Percentiles rank a stretch among this genome's conserved stretches.
Evolutionary conservation across 1,140 invertebrate genomes (phyloP).

Genomic region (Anagrus nilaparvatae): DNA sequence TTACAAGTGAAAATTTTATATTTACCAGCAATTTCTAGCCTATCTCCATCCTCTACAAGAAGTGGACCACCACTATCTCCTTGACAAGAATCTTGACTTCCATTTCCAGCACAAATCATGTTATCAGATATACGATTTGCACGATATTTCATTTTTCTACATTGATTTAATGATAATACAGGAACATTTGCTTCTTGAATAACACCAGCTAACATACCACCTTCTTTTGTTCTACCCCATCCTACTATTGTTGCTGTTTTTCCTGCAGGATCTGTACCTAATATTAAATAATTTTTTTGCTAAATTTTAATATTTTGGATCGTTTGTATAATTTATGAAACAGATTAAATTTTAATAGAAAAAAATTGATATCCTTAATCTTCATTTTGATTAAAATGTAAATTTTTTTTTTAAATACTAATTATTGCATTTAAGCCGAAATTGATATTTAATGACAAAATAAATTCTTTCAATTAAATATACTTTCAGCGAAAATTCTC

Average conservation of each 20-base stretch:
- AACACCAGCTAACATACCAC: slow-evolving; percentile 64
- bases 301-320: not conserved
- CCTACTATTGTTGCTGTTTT: slow-evolving; percentile 66
- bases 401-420: not conserved
- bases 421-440: no score
- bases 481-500: no score
- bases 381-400: not conserved
- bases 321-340: no score
- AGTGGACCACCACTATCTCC: slow-evolving; percentile 77
- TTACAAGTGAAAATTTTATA: no score
- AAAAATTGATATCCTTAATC: not conserved
- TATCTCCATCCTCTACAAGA: slow-evolving; percentile 58
- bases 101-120: slow-evolving; percentile 70
- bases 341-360: not conserved
- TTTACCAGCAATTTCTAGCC: slow-evolving; percentile 62
- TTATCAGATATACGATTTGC: slow-evolving; percentile 68
- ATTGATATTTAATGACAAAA: no score
- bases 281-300: not conserved
- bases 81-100: slow-evolving; percentile 72
- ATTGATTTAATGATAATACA: slow-evolving; percentile 66
- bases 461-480: no score
- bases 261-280: slow-evolving; percentile 60
- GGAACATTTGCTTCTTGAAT: slow-evolving; percentile 78
- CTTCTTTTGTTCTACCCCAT: slow-evolving; percentile 73
- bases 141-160: slow-evolving; percentile 69